phyloP scores from a whole-genome alignment of 2,888 invertebrate genomes.

The Drosophila maculinotata region DNA sequence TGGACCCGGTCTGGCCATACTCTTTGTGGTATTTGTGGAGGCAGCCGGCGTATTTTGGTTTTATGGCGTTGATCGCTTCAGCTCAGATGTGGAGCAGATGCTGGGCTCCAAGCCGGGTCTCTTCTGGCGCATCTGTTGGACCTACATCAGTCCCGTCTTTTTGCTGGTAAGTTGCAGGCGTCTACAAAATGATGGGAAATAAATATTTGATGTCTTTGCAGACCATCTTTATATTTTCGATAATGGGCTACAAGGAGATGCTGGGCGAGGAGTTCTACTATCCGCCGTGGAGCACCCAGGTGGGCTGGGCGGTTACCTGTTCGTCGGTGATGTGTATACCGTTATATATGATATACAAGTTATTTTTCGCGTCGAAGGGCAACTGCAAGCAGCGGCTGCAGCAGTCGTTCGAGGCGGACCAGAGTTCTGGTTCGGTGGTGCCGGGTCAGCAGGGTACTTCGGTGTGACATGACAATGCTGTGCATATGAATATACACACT shows the following conservation, averaged over 20 bases:
- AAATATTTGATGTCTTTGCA: conserved; percentile 69
- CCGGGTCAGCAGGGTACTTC: conserved; percentile 85
- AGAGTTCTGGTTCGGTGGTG: conserved; percentile 80
- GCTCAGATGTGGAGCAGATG: conserved; percentile 93
- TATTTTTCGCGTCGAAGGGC: conserved; percentile 89
- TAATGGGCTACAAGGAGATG: conserved; percentile 93
- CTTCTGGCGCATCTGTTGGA: conserved; percentile 95
- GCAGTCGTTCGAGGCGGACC: conserved; percentile 81
- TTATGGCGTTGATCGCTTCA: conserved; percentile 93
- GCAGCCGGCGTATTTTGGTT: conserved; percentile 96
- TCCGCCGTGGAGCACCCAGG: conserved; percentile 92
- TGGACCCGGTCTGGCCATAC: conserved; percentile 93
- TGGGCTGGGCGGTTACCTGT: conserved; percentile 93
- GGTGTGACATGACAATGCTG: conserved; percentile 84
- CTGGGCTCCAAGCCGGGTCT: conserved; percentile 91
- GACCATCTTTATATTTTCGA: conserved; percentile 93
- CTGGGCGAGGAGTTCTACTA: conserved; percentile 90
- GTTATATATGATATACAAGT: conserved; percentile 92
- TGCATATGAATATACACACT: conserved; percentile 66
- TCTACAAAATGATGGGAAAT: too few species aligned
- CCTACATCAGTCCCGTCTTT: conserved; percentile 93
- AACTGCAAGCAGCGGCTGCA: conserved; percentile 73
- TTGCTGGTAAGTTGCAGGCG: conserved; percentile 88
- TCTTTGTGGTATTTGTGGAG: conserved; percentile 96
- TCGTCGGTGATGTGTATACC: conserved; percentile 95